A percentile compares a stretch with the other conserved stretches of the same genome.
Evolutionary conservation across 1,140 invertebrate genomes (phyloP).

Genomic region (Triops cancriformis): DNA sequence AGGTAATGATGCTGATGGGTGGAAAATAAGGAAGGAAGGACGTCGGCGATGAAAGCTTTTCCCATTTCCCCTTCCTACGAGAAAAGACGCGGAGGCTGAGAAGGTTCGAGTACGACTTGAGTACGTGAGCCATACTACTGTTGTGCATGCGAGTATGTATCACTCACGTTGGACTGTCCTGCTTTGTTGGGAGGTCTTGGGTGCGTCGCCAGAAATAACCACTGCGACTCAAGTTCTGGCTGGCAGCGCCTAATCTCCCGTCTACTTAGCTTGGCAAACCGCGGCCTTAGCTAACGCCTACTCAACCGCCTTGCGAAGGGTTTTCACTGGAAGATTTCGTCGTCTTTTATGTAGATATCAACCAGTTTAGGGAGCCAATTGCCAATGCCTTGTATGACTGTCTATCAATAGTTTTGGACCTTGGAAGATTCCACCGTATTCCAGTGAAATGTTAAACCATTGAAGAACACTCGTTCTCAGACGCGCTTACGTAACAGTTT

Average conservation of each 20-base stretch:
- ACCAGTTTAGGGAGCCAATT: too few species aligned
- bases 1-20: not conserved
- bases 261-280: not conserved
- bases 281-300: slow-evolving; percentile 1
- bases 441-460: not conserved
- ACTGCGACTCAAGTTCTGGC: slow-evolving; percentile 9
- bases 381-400: not conserved
- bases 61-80: not conserved
- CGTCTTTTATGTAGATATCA: too few species aligned
- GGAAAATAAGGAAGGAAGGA: not conserved
- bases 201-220: not conserved
- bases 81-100: not conserved
- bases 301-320: not conserved
- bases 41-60: not conserved
- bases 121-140: not conserved
- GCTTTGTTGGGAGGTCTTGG: slow-evolving; percentile 4
- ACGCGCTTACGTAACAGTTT: not conserved
- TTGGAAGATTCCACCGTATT: not conserved
- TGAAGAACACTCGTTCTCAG: not conserved
- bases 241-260: not conserved
- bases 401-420: not conserved
- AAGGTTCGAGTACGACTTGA: not conserved
- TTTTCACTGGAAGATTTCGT: not conserved
- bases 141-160: not conserved
- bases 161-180: not conserved